phyloP scores from a whole-genome alignment of 2,888 invertebrate genomes.

The Cheilosia pagana region DNA sequence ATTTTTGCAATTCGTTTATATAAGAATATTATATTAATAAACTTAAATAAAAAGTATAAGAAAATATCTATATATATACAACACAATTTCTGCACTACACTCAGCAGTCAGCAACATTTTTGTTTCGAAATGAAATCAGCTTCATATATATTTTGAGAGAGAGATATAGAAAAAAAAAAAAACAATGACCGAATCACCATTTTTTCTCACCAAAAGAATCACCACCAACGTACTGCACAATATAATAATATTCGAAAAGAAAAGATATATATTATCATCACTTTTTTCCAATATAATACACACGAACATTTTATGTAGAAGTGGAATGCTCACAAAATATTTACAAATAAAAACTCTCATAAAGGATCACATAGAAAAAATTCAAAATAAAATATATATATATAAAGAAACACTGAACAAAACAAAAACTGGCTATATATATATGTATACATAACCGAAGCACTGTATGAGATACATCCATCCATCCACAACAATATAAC shows the following conservation, averaged over 20 bases:
- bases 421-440: conserved; percentile 66
- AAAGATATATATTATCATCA: conserved; percentile 51
- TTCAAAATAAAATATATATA: conserved; percentile 24
- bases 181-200: conserved; percentile 66
- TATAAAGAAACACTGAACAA: conserved; percentile 62
- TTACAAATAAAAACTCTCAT: conserved; percentile 31
- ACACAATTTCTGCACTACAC: conserved; percentile 72
- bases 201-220: conserved; percentile 66
- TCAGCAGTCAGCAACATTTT: conserved; percentile 72
- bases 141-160: conserved; percentile 52
- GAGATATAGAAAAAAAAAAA: conserved; percentile 41
- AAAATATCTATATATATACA: conserved; percentile 47
- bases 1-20: conserved; percentile 54
- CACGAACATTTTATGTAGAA: conserved; percentile 60
- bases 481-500: conserved; percentile 56
- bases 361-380: conserved; percentile 60
- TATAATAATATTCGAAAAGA: conserved; percentile 34
- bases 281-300: conserved; percentile 59
- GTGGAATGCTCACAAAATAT: conserved; percentile 67
- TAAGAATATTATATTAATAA: conserved; percentile 24
- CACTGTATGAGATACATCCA: conserved; percentile 66
- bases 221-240: conserved; percentile 70
- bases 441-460: conserved; percentile 56
- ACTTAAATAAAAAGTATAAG: conserved; percentile 15
- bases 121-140: conserved; percentile 64